Evolutionary conservation across 2,888 invertebrate genomes (phyloP), one percentile per base, ranked within the genome.

Genomic region (Agrotis clavis): DNA sequence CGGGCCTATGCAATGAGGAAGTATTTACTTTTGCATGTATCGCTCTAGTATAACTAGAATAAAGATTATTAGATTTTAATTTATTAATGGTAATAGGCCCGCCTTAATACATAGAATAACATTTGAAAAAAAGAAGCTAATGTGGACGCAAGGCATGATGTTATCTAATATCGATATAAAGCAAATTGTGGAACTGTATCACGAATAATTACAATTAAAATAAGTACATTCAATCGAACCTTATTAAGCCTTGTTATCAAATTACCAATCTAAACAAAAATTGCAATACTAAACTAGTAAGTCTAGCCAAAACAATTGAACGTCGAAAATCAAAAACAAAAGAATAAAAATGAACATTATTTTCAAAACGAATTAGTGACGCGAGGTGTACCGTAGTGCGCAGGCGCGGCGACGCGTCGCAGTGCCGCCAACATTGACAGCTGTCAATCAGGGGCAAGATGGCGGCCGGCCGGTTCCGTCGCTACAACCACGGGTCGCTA

Each of bases 361-460:
- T 90, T 88, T 89, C 87, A 88, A 90, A 90, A 88, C 85, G 91
- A 91, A 94, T 94, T 94, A 94, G 93, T 91, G 89, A 90, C 89
- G 88, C 80, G 83, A 86, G 83, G 87, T 90, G 89, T 90, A 89
- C 88, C 88, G 90, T 89, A 87, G 86, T 82, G 87, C 88, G 90
- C 91, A 91, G 94, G 93, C 94, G 94, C 95, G 94, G 92, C 92
- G 93, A 92, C 94, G 95, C 95, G 95, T 95, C 95, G 92, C 93
- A 87, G 89, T 94, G 94, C 95, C 95, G 96, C 95, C 95, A 92
- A 94, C 95, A 94, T 94, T 96, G 96, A 96, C 96, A 95, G 95
- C 96, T 96, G 96, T 96, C 96, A 96, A 95, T 96, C 96, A 96
- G 93, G 92, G 92, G 90, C 94, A 96, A 95, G 91, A 96, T 96